Base-by-base conservation (phyloP, 2,888 invertebrate genomes). In the Synergus umbraculus region DNA sequence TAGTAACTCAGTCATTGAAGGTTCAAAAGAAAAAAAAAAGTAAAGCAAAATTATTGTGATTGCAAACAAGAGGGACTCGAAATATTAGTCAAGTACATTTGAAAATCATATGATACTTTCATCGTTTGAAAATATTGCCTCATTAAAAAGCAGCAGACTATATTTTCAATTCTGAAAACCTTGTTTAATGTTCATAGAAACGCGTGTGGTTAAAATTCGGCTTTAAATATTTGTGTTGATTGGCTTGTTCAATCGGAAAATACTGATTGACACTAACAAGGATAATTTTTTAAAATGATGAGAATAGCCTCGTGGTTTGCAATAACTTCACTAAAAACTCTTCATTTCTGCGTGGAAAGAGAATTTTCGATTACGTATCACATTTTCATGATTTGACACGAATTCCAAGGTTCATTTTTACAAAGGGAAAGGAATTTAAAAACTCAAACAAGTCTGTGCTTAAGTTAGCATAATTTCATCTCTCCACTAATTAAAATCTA, bases 291-390 rank as follows among this genome's bases (percentile, higher is more conserved):
- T 1, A 12, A 22, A 29, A 22, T 69, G 49, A 69, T 37, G 29
- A 69, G 29, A 69, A 54, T 73, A 58, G 37, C 10, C 4, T n/a
- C 15, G 22, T 15, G 54, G 18, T 54, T 49, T n/a, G 49, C 49
- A 54, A 73, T 73, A 22, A 73, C 29, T 29, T 29, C 29, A 15
- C 37, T 54, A 54, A 54, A 73, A 73, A 73, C 29, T 54, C 54
- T 54, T 49, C n/a, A 49, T 37, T 49, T 73, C 54, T 37, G 73
- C n/a, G 73, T 73, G 37, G 37, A 41, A 73, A 73, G 54, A 54
- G 15, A 73, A 73, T 73, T 73, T 54, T 73, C 54, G 15, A 73
- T 54, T 54, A 54, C 54, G 37, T 49, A 73, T n/a, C 37, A 15
- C 15, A 9, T 54, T 73, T 73, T 22, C 69, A 37, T 73, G 49